Conservation (phyloP, 2,113 vertebrate species). For the Hippotragus niger region DNA sequence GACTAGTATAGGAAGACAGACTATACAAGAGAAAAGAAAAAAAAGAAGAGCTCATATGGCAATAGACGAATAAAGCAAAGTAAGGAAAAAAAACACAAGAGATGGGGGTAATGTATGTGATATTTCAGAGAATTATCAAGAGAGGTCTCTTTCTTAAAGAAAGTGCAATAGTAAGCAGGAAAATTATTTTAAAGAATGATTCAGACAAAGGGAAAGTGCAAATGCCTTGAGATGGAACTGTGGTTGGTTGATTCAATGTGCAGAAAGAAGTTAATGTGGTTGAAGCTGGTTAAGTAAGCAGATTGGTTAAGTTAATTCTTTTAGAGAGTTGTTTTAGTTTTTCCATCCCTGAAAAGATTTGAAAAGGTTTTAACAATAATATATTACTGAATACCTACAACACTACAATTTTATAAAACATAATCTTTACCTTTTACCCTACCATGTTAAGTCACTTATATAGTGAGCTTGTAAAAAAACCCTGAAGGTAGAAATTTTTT, state of each 20-base stretch:
- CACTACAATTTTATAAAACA: neutral
- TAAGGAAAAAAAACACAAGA: neutral
- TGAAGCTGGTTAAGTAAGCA: neutral
- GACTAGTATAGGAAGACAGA: neutral
- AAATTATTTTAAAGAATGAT: neutral
- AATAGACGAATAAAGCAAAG: neutral
- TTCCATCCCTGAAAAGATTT: neutral
- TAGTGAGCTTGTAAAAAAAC: conserved; percentile 20
- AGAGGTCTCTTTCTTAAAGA: neutral
- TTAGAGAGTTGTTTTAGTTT: neutral
- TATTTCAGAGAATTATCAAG: neutral
- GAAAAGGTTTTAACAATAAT: conserved; percentile 11
- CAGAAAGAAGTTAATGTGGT: neutral
- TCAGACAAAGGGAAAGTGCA: neutral
- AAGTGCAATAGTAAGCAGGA: neutral
- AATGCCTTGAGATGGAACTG: neutral
- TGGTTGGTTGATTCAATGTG: neutral
- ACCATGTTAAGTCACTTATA: neutral
- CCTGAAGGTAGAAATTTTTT: neutral
- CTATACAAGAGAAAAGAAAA: neutral
- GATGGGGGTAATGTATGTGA: neutral
- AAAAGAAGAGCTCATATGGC: neutral
- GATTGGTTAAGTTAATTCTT: neutral
- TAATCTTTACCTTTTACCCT: neutral
- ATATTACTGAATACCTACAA: neutral